Evolutionary conservation across 2,888 invertebrate genomes (phyloP).

Genomic region (Heteromyza rotundicornis): DNA sequence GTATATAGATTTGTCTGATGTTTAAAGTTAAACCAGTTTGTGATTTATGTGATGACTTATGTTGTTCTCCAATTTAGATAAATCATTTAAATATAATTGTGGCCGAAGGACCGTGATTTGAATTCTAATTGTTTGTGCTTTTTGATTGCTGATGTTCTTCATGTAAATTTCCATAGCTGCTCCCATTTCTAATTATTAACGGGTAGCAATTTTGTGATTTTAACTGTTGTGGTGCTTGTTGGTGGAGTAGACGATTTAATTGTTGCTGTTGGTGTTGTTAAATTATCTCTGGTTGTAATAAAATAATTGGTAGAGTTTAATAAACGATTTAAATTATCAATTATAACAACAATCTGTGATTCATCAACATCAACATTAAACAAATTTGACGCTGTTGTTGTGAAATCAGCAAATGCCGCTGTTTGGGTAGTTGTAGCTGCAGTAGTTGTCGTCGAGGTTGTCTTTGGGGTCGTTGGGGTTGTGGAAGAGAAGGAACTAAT

Average conservation of each 20-base stretch:
- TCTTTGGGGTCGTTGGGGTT: slow-evolving; percentile 8
- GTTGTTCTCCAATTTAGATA: too few species aligned
- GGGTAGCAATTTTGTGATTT: slow-evolving; percentile 54
- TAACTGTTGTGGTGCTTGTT: slow-evolving; percentile 33
- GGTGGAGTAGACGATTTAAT: slow-evolving; percentile 33
- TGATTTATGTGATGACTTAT: too few species aligned
- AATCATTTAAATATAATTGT: too few species aligned
- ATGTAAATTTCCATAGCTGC: too few species aligned
- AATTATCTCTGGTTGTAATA: slow-evolving; percentile 61
- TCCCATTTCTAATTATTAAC: slow-evolving; percentile 41
- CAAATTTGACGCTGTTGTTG: slow-evolving; percentile 12
- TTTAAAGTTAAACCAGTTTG: too few species aligned
- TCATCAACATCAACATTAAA: slow-evolving; percentile 46
- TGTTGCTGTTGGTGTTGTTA: slow-evolving; percentile 38
- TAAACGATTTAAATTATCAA: slow-evolving; percentile 59
- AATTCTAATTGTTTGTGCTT: too few species aligned
- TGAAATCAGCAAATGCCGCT: slow-evolving; percentile 5
- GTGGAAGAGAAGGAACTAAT: slow-evolving; percentile 29
- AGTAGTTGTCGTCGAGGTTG: slow-evolving; percentile 26
- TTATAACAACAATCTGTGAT: slow-evolving; percentile 54
- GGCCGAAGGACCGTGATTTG: too few species aligned
- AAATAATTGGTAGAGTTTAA: slow-evolving; percentile 62
- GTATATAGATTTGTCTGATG: too few species aligned
- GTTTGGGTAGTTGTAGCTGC: slow-evolving; percentile 22
- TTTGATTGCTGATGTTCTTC: too few species aligned